phyloP scores from a whole-genome alignment of 2,797 vertebrate genomes.

The Cheirogaleus major region DNA sequence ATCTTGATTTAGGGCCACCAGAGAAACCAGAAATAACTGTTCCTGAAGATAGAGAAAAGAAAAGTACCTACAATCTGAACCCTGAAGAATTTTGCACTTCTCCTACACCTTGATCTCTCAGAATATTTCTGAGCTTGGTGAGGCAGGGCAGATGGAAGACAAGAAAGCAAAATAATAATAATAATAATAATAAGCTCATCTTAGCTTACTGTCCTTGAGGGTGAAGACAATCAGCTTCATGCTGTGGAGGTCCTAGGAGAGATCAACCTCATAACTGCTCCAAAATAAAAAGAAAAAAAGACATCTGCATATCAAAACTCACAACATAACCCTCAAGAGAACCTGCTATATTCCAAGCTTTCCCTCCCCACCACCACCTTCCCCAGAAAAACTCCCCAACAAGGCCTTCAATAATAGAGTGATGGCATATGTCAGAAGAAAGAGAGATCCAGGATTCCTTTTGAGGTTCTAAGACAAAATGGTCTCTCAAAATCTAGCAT shows the following conservation, averaged over 20 bases:
- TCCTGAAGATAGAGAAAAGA: not conserved
- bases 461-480: not conserved
- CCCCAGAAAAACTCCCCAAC: not conserved
- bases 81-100: not conserved
- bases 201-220: not conserved
- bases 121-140: not conserved
- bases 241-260: not conserved
- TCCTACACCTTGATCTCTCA: not conserved
- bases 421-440: not conserved
- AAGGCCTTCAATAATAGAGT: not conserved
- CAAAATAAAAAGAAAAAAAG: not conserved
- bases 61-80: not conserved
- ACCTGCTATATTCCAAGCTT: not conserved
- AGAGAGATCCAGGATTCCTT: not conserved
- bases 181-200: not conserved
- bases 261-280: not conserved
- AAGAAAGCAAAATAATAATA: not conserved
- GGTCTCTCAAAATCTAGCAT: not conserved
- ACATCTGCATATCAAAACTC: not conserved
- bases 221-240: not conserved
- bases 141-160: not conserved
- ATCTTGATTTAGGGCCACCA: not conserved
- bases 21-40: not conserved
- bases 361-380: not conserved
- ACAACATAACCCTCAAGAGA: not conserved